Evolutionary conservation across 2,113 vertebrate genomes (phyloP).

Genomic region (Motacilla tschutschensis): DNA sequence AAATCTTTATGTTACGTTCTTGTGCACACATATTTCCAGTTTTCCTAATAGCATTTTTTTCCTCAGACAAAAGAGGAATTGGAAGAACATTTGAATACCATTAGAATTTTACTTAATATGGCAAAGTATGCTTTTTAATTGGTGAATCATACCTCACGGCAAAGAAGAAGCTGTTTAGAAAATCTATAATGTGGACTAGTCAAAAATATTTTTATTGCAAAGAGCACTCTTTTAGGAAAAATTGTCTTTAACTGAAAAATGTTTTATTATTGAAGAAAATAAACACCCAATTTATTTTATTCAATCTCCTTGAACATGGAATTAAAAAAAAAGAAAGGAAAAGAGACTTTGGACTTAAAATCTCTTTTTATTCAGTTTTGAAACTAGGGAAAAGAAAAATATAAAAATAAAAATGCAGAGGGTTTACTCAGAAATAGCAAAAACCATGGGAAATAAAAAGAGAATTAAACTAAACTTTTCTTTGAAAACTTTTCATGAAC

Average conservation of each 20-base stretch:
- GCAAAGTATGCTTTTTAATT: background rate
- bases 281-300: background rate
- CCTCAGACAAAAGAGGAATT: background rate
- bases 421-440: background rate
- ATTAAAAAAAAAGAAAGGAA: background rate
- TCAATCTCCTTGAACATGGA: accelerated
- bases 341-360: background rate
- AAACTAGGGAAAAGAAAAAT: background rate
- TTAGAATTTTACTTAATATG: background rate
- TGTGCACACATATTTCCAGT: background rate
- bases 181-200: background rate
- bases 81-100: background rate
- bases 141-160: background rate
- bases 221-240: background rate
- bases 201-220: background rate
- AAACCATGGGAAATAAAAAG: background rate
- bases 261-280: background rate
- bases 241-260: background rate
- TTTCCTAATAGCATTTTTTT: background rate
- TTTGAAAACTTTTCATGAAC: background rate
- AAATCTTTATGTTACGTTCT: background rate
- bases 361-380: background rate
- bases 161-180: background rate
- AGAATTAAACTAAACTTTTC: background rate
- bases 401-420: background rate